A percentile compares a stretch with the other conserved stretches of the same genome.
These are phyloP conservation scores for Nicator chloris DNA, from an alignment of 2,113 vertebrate genomes.

Conservation along the genomic window DNA sequence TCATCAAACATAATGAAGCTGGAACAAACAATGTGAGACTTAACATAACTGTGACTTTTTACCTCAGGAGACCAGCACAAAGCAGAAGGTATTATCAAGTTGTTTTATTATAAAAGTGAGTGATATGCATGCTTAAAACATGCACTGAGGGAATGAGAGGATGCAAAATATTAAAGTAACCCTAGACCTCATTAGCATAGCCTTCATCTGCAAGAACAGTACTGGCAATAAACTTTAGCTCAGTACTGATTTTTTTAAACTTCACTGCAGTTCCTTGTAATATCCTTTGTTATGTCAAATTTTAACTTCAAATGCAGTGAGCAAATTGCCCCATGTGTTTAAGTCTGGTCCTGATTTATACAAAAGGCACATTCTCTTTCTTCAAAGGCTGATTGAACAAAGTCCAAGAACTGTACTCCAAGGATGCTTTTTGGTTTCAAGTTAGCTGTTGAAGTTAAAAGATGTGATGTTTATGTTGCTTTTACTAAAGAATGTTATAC, in stretches of 20 bases:
- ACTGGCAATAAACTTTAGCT: background rate
- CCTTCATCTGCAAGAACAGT: conserved; percentile 38
- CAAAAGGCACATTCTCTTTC: background rate
- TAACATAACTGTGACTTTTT: background rate
- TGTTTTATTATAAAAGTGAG: background rate
- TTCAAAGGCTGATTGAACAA: conserved; percentile 1
- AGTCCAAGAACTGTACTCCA: background rate
- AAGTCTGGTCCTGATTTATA: background rate
- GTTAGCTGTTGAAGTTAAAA: background rate
- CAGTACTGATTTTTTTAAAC: background rate
- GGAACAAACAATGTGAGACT: background rate
- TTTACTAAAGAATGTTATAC: background rate
- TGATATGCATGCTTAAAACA: background rate
- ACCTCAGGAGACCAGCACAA: conserved; percentile 18
- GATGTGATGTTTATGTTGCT: background rate
- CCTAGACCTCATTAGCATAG: conserved; percentile 6
- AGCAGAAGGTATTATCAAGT: background rate
- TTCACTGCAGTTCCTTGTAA: background rate
- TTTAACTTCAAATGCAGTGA: background rate
- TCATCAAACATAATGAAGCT: background rate
- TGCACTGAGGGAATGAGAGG: background rate
- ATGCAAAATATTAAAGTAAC: conserved; percentile 43
- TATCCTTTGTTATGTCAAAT: background rate
- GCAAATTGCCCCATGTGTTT: background rate
- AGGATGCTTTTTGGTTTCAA: background rate